Evolutionary conservation across 30 jellyfish, hydroid and myxozoan genomes (phyloP).

Genomic region (Pelagia noctiluca): DNA sequence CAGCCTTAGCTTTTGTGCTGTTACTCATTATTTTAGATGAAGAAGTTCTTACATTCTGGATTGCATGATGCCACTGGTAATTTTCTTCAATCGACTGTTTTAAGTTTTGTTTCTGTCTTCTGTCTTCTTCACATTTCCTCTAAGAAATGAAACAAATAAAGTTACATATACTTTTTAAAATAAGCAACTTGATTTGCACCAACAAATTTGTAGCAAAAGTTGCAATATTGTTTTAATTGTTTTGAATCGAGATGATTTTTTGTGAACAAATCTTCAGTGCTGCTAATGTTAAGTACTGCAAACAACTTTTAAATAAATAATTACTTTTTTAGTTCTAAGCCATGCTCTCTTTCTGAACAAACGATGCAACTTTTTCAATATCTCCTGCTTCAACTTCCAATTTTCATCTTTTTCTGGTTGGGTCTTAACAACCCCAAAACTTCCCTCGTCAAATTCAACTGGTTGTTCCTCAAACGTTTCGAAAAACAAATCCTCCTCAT

Average conservation of each 20-base stretch:
- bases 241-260: no score
- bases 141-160: neutral
- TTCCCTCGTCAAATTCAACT: constrained; percentile 27
- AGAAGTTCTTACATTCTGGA: constrained; percentile 58
- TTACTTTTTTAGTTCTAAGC: constrained; percentile 80
- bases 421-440: neutral
- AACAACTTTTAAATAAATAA: neutral
- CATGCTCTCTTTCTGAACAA: constrained; percentile 82
- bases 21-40: no score
- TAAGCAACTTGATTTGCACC: no score
- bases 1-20: no score
- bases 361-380: constrained; percentile 36
- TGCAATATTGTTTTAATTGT: no score
- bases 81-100: constrained; percentile 66
- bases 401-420: constrained; percentile 44
- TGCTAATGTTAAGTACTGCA: no score
- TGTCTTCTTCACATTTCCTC: constrained; percentile 76
- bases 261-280: no score
- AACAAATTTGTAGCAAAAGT: no score
- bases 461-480: constrained; percentile 63
- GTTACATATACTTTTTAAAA: no score
- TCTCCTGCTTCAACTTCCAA: constrained; percentile 48
- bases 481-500: constrained; percentile 25
- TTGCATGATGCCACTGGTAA: constrained; percentile 78
- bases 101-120: constrained; percentile 50